Evolutionary conservation across 2,888 invertebrate species (phyloP).

Genomic region (Zonitis immaculata): DNA sequence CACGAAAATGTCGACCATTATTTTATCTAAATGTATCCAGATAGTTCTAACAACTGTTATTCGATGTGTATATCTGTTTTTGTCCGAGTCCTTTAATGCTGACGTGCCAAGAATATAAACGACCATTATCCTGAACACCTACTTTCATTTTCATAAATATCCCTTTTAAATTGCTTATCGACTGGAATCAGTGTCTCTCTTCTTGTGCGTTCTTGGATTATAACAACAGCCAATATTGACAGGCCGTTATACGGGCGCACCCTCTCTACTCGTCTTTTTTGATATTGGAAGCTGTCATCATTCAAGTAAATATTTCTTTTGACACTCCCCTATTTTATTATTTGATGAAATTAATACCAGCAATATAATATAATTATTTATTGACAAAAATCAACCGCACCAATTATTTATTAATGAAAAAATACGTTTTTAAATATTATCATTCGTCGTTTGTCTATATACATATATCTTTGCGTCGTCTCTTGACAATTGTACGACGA

Average conservation of each 20-base stretch:
- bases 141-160: slow-evolving; percentile 45
- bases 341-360: neutral
- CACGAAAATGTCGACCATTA: too few species aligned
- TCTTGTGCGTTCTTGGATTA: slow-evolving; percentile 21
- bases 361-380: too few species aligned
- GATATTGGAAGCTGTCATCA: slow-evolving; percentile 9
- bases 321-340: neutral
- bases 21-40: slow-evolving; percentile 34
- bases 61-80: neutral
- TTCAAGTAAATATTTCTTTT: slow-evolving; percentile 20
- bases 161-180: slow-evolving; percentile 44
- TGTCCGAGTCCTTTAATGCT: slow-evolving; percentile 25
- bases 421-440: too few species aligned
- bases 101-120: slow-evolving; percentile 40
- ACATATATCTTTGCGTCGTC: too few species aligned
- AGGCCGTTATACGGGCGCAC: slow-evolving; percentile 27
- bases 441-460: too few species aligned
- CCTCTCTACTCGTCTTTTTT: slow-evolving; percentile 6
- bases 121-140: slow-evolving; percentile 36
- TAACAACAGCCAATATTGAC: slow-evolving; percentile 28
- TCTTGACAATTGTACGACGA: neutral
- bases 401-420: too few species aligned
- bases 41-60: slow-evolving; percentile 4
- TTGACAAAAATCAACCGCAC: too few species aligned
- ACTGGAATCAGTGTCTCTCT: slow-evolving; percentile 33